These are phyloP conservation scores for Zoanthus gigantus DNA, from an alignment of 92 coral and sea anemone genomes.

Conservation along the genomic window DNA sequence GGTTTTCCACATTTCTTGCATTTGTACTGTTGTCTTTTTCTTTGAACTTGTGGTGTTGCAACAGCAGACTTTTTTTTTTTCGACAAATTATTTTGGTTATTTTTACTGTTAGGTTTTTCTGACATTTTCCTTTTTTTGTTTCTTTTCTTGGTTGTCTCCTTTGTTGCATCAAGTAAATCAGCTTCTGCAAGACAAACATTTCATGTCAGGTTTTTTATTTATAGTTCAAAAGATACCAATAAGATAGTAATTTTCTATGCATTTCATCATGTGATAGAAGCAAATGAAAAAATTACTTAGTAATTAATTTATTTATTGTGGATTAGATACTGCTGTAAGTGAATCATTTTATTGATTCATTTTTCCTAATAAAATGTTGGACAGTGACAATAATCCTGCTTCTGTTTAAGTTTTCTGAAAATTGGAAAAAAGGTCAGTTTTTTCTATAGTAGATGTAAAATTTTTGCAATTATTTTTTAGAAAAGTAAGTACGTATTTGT, in stretches of 20 bases:
- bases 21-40: conserved; percentile 11
- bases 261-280: not conserved
- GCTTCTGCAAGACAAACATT: conserved; percentile 23
- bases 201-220: not conserved
- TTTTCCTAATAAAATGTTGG: not conserved
- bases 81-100: not conserved
- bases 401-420: not conserved
- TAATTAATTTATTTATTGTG: not conserved
- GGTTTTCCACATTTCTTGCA: conserved; percentile 53
- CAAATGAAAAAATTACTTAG: not conserved
- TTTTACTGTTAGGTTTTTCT: not conserved
- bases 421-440: not conserved
- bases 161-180: conserved; percentile 11
- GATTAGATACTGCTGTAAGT: not conserved
- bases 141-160: conserved; percentile 16
- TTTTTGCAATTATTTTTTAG: not conserved
- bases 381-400: not conserved
- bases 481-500: not conserved
- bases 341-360: not conserved
- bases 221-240: not conserved
- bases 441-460: not conserved
- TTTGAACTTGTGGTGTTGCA: conserved; percentile 13
- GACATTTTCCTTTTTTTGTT: conserved; percentile 11
- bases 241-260: not conserved
- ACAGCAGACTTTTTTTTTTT: conserved; percentile 19